Conservation (phyloP, 2,113 vertebrate genomes). For the Pleuronectes platessa region DNA sequence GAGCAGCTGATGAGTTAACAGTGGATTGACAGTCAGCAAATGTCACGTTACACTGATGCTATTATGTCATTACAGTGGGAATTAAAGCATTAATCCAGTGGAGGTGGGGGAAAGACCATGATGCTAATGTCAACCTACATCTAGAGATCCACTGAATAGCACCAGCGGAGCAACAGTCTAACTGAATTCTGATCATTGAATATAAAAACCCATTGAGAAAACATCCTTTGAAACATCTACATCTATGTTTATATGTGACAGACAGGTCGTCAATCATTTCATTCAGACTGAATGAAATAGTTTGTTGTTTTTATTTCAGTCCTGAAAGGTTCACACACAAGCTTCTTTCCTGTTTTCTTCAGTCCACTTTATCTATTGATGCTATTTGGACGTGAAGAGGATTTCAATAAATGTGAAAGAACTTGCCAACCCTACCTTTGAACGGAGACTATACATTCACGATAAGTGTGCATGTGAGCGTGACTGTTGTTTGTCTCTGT, state of each 20-base stretch:
- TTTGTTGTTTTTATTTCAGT: no score
- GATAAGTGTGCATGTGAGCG: not conserved
- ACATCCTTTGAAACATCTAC: not conserved
- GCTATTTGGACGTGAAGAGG: no score
- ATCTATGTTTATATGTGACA: not conserved
- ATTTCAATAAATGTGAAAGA: not conserved
- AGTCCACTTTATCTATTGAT: no score
- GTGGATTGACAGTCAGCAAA: slow-evolving; percentile 15
- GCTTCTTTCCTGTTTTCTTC: no score
- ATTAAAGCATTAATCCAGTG: not conserved
- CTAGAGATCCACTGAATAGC: not conserved
- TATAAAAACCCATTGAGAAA: not conserved
- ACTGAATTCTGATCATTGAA: not conserved
- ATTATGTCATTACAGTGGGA: slow-evolving; percentile 9
- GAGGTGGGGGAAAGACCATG: not conserved
- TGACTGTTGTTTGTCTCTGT: not conserved
- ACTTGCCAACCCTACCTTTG: not conserved
- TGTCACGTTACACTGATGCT: slow-evolving; percentile 10
- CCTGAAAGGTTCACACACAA: no score
- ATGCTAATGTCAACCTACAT: not conserved
- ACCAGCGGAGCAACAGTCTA: not conserved
- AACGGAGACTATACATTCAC: not conserved
- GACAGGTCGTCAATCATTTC: no score
- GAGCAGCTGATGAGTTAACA: slow-evolving; percentile 32
- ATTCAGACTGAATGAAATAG: no score